phyloP scores from a whole-genome alignment of 92 coral and sea anemone species.

The Epizoanthus scotinus region DNA sequence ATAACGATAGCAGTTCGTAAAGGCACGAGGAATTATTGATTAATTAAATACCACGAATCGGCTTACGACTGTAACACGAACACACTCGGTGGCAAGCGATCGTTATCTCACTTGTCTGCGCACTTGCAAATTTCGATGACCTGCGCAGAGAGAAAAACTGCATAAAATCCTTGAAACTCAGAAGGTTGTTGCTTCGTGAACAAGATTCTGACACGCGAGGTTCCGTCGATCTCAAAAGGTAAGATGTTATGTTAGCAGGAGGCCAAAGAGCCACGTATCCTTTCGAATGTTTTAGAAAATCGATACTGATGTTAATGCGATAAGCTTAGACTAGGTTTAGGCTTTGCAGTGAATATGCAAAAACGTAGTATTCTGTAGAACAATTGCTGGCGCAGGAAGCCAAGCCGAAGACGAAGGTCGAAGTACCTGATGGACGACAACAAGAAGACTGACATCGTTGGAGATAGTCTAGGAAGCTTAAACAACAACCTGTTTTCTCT shows the following conservation, averaged over 20 bases:
- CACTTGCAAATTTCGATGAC: conserved; percentile 36
- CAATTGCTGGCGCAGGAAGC: not conserved
- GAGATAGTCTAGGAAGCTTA: not conserved
- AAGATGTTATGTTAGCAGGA: not conserved
- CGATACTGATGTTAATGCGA: conserved; percentile 38
- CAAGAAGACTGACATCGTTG: not conserved
- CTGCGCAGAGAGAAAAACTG: conserved; percentile 42
- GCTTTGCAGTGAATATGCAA: conserved; percentile 16
- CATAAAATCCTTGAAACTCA: conserved; percentile 36
- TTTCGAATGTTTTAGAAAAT: conserved; percentile 18
- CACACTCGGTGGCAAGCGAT: conserved; percentile 10
- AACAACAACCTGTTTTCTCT: not conserved
- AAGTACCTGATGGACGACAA: not conserved
- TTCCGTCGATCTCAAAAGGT: conserved; percentile 17
- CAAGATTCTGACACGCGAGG: conserved; percentile 44
- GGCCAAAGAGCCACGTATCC: conserved; percentile 5
- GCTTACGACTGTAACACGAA: conserved; percentile 14
- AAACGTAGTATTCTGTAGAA: not conserved
- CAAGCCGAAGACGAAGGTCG: not conserved
- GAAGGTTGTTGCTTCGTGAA: conserved; percentile 25
- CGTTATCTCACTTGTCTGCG: conserved; percentile 36
- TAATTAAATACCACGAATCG: not conserved
- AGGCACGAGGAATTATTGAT: conserved; percentile 26
- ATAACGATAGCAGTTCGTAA: not conserved
- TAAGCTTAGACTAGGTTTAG: conserved; percentile 38